Percentiles rank a stretch among this genome's conserved stretches.
Evolutionary conservation across 2,113 vertebrate species (phyloP).

Genomic region (Mormyrus iriodes): DNA sequence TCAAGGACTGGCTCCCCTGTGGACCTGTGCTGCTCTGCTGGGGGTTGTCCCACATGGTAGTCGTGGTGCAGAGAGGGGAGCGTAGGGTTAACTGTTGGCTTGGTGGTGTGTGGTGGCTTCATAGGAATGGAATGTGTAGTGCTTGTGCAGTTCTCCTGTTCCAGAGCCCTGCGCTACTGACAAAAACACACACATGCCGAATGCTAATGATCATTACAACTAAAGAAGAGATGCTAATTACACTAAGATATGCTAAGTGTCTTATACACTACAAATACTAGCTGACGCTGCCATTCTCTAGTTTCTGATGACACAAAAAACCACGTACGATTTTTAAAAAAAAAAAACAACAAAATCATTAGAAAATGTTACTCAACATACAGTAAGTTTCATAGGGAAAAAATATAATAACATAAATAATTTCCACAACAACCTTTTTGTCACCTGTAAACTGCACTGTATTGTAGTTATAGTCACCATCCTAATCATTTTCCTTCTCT

Average conservation of each 20-base stretch:
- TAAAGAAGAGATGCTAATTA: conserved; percentile 70
- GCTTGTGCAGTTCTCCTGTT: conserved; percentile 54
- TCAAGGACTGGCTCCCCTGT: not conserved
- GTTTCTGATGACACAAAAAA: not conserved
- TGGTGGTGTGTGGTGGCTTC: conserved; percentile 55
- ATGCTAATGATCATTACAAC: conserved; percentile 63
- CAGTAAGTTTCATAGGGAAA: not conserved
- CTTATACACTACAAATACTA: not conserved
- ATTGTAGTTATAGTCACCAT: not conserved
- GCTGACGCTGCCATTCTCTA: not conserved
- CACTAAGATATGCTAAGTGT: conserved; percentile 13
- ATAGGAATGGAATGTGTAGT: conserved; percentile 81
- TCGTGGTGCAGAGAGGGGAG: not conserved
- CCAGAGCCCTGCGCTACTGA: conserved; percentile 55
- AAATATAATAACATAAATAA: not conserved
- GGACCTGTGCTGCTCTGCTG: not conserved
- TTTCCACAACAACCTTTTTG: not conserved
- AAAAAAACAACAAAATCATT: not conserved
- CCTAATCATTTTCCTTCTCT: not conserved
- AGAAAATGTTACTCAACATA: not conserved
- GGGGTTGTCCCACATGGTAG: not conserved
- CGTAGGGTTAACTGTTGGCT: conserved; percentile 40
- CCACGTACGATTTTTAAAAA: not conserved
- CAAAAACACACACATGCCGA: conserved; percentile 46
- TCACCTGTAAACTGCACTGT: not conserved